phyloP scores from a whole-genome alignment of 2,888 invertebrate genomes.

The Glyphotaelius pellucidus region DNA sequence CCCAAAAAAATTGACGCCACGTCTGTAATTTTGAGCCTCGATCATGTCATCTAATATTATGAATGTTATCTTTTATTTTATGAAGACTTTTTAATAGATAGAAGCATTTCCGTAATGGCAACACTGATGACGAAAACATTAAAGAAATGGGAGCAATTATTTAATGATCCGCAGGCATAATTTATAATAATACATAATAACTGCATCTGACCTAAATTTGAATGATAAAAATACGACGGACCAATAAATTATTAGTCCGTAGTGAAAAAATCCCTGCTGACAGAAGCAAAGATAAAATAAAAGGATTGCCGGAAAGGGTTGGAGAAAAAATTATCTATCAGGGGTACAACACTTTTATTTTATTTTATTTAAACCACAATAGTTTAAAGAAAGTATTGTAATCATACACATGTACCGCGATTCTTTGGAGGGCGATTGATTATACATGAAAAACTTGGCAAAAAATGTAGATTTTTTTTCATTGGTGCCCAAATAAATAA shows the following conservation, averaged over 20 bases:
- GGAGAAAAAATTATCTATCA: neutral
- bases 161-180: neutral
- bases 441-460: no score
- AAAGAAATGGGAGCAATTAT: conserved; percentile 2
- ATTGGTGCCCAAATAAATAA: no score
- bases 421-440: no score
- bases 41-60: no score
- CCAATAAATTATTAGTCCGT: neutral
- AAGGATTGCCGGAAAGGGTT: conserved; percentile 28
- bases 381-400: no score
- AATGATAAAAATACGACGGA: neutral
- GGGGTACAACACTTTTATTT: neutral
- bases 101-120: conserved; percentile 44
- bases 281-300: neutral
- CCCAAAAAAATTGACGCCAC: no score
- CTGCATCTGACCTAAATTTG: conserved; percentile 9
- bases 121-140: conserved; percentile 38
- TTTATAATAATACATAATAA: conserved; percentile 43
- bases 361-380: neutral
- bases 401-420: no score
- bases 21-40: no score
- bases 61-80: neutral
- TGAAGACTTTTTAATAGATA: conserved; percentile 38
- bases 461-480: no score
- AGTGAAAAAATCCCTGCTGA: conserved; percentile 22